Evolutionary conservation across 2,888 invertebrate genomes (phyloP).

Genomic region (Athalia cordata): DNA sequence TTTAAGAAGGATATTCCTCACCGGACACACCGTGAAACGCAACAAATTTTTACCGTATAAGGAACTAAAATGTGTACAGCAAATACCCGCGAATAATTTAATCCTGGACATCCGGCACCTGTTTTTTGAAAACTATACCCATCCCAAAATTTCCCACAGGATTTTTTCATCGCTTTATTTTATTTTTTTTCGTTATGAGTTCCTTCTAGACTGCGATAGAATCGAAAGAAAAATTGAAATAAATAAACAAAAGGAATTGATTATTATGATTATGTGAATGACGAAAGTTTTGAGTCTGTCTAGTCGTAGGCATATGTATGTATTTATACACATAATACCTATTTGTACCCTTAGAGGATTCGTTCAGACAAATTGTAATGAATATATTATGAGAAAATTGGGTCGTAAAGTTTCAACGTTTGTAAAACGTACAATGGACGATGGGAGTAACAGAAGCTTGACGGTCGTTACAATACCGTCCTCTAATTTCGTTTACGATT

Average conservation of each 20-base stretch:
- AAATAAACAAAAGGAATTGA: no score
- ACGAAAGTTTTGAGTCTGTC: no score
- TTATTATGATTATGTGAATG: no score
- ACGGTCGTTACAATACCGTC: no score
- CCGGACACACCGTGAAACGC: conserved; percentile 56
- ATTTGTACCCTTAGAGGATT: no score
- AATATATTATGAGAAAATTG: conserved; percentile 63
- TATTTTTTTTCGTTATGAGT: neutral
- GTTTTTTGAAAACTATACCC: conserved; percentile 50
- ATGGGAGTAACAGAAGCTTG: no score
- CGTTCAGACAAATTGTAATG: conserved; percentile 48
- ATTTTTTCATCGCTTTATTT: conserved; percentile 18
- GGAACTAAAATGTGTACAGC: conserved; percentile 21
- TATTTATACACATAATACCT: no score
- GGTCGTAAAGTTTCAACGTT: conserved; percentile 55
- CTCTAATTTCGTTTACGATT: no score
- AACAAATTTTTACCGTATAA: no score
- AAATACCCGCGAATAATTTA: conserved; percentile 63
- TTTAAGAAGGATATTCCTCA: conserved; percentile 38
- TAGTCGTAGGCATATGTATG: no score
- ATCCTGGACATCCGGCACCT: conserved; percentile 68
- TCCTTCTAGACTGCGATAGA: neutral
- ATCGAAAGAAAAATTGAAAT: no score
- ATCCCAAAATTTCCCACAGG: neutral
- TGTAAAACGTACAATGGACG: conserved; percentile 23